phyloP scores from a whole-genome alignment of 2,113 vertebrate genomes.

The Lynx canadensis region DNA sequence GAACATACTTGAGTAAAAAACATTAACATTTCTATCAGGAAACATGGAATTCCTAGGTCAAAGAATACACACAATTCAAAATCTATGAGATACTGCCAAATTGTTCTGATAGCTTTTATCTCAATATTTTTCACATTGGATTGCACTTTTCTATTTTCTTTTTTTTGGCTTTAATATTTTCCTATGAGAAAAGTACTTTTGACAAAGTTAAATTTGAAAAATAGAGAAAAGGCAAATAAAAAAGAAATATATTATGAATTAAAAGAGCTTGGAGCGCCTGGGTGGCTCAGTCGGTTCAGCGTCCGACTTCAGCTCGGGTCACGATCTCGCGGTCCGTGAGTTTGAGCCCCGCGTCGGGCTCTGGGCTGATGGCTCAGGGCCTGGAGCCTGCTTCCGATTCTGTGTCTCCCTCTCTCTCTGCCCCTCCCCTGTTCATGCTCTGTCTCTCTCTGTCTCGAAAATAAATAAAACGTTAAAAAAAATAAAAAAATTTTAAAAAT shows the following conservation, averaged over 20 bases:
- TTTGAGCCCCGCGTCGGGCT: too few relatives aligned
- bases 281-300: too few relatives aligned
- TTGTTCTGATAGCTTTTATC: neutral
- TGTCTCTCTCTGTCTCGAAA: too few relatives aligned
- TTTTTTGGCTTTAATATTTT: neutral
- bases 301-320: too few relatives aligned
- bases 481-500: too few relatives aligned
- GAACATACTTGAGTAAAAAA: neutral
- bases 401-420: too few relatives aligned
- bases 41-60: neutral
- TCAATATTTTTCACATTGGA: neutral
- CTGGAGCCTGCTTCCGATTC: too few relatives aligned
- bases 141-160: neutral
- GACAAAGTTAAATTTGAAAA: slow-evolving; percentile 14
- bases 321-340: too few relatives aligned
- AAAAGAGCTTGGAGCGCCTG: too few relatives aligned
- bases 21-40: slow-evolving; percentile 4
- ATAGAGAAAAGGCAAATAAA: neutral
- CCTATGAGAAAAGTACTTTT: neutral
- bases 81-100: neutral
- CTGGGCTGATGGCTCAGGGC: too few relatives aligned
- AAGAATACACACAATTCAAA: neutral
- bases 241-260: neutral
- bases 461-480: too few relatives aligned
- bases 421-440: too few relatives aligned